Conservation (phyloP, 2,797 vertebrate genomes). For the Coilia nasus region DNA sequence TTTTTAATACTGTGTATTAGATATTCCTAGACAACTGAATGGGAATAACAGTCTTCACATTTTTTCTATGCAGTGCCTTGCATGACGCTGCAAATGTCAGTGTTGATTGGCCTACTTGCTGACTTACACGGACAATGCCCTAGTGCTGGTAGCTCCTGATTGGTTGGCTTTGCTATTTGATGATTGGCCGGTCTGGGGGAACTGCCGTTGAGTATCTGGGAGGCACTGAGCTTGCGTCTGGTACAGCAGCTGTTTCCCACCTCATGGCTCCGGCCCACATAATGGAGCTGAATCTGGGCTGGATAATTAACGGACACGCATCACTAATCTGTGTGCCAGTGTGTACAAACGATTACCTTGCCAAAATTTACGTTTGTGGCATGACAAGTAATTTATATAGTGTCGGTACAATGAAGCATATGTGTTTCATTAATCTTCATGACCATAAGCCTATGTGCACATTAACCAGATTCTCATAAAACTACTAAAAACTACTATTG, state of each 20-base stretch:
- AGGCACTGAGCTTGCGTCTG: constrained; percentile 44
- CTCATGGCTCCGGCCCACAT: constrained; percentile 25
- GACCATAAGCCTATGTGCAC: not conserved
- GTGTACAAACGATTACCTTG: not conserved
- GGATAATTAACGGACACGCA: not conserved
- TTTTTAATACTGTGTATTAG: not conserved
- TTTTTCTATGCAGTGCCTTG: constrained; percentile 30
- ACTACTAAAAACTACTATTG: not conserved
- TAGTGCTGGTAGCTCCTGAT: constrained; percentile 41
- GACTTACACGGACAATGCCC: constrained; percentile 45
- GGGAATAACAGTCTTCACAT: constrained; percentile 8
- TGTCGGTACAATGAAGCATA: not conserved
- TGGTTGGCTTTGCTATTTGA: constrained; percentile 43
- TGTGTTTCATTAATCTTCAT: not conserved
- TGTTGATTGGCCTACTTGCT: constrained; percentile 52
- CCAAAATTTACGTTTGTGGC: not conserved
- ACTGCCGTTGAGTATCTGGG: constrained; percentile 45
- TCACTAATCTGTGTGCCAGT: constrained; percentile 4
- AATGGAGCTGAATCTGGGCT: constrained; percentile 17
- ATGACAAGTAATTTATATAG: not conserved
- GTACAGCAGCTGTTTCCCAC: constrained; percentile 47
- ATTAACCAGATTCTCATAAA: not conserved
- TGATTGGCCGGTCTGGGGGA: constrained; percentile 50
- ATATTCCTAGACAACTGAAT: not conserved
- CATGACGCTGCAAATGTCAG: constrained; percentile 59